Conservation (phyloP, 2,888 invertebrate species). For the Lucinisca nassula region DNA sequence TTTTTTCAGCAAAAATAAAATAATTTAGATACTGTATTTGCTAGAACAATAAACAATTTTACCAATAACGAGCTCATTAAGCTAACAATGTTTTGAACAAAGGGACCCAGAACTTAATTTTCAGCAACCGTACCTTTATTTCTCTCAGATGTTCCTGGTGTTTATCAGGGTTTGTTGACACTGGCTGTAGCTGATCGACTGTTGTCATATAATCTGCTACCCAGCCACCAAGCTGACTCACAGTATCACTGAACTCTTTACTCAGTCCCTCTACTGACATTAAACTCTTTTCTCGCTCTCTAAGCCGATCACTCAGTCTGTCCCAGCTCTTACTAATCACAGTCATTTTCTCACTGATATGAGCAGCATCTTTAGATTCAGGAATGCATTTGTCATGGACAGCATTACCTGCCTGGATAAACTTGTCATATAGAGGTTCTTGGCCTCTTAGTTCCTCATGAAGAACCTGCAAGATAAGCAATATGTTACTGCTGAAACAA, state of each 20-base stretch:
- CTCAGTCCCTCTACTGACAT: constrained; percentile 97
- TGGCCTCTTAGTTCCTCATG: constrained; percentile 98
- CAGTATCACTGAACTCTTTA: constrained; percentile 96
- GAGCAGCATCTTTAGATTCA: constrained; percentile 85
- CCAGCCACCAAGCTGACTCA: constrained; percentile 95
- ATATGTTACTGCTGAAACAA: too few relatives aligned
- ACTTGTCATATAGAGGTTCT: constrained; percentile 95
- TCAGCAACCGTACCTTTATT: constrained; percentile 90
- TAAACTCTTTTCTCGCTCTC: constrained; percentile 90
- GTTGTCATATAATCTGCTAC: constrained; percentile 95
- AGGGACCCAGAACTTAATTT: too few relatives aligned
- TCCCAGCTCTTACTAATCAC: constrained; percentile 93
- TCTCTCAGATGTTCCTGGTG: constrained; percentile 96
- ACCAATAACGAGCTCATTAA: too few relatives aligned
- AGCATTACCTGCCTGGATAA: constrained; percentile 94
- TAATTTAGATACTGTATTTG: too few relatives aligned
- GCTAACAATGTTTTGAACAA: too few relatives aligned
- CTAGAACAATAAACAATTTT: too few relatives aligned
- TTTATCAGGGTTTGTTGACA: constrained; percentile 90
- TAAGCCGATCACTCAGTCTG: constrained; percentile 90
- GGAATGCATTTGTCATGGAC: constrained; percentile 91
- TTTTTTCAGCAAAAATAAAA: too few relatives aligned
- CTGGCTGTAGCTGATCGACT: constrained; percentile 92
- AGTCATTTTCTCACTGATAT: constrained; percentile 89
- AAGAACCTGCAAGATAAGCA: constrained; percentile 94